Evolutionary conservation across 37 sponge, comb jelly and placozoan species (phyloP).

Genomic region (Aplysina aerophoba): DNA sequence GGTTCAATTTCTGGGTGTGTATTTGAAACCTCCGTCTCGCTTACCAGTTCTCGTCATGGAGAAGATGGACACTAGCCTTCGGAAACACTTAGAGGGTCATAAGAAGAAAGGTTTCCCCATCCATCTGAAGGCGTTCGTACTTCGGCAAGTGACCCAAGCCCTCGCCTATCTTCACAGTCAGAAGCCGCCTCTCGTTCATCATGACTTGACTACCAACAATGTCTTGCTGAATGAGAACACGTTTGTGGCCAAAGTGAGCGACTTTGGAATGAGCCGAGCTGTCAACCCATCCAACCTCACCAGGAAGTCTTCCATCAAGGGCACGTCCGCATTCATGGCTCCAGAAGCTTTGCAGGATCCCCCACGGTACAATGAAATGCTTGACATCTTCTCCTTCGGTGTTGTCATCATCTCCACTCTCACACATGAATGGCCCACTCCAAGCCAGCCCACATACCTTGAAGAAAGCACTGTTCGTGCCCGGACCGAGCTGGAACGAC

Average conservation of each 20-base stretch:
- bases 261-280: slow-evolving; percentile 8
- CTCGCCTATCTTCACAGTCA: background rate
- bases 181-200: background rate
- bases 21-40: background rate
- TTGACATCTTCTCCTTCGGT: background rate
- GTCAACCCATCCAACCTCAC: background rate
- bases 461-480: background rate
- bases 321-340: slow-evolving; percentile 1
- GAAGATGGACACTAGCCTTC: slow-evolving; percentile 21
- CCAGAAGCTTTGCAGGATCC: background rate
- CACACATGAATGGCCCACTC: slow-evolving; percentile 6
- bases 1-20: slow-evolving; percentile 12
- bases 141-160: background rate
- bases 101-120: background rate
- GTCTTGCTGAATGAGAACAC: background rate
- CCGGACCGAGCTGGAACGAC: background rate
- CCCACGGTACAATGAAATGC: background rate
- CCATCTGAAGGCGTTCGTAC: background rate
- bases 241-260: background rate
- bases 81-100: background rate
- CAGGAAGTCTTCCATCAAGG: background rate
- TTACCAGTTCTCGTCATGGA: background rate
- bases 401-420: background rate
- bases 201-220: background rate
- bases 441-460: background rate